Evolutionary conservation across 1,140 invertebrate species (phyloP), one percentile per base, ranked within the genome.

Genomic region (Mizuhopecten yessoensis): DNA sequence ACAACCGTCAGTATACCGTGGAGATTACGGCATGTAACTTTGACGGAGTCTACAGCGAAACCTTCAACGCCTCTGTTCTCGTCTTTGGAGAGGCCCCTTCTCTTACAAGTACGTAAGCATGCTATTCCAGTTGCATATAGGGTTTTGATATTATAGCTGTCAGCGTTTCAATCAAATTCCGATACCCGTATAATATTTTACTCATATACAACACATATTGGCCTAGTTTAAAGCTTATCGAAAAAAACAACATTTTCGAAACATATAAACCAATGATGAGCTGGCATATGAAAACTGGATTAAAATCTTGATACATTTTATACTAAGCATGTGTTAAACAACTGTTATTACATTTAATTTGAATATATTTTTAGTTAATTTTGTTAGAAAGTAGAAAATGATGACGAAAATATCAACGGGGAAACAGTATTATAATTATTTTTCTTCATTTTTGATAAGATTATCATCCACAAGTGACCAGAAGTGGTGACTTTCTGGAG

Each of bases 61-160:
- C 39, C 23, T 42, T 90, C 20, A 90, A 86, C 33, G 86, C 57
- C 15, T 86, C 75, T 42, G 86, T 90, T 86, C 34, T 42, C 33
- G 33, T 90, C 36, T 39, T 15, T 20, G 34, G 86, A 33, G 20
- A 86, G 11, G 86, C 57, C 11, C 57, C 57, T 29, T n/a, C n/a
- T 29, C 57, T 75, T 7, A 75, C 57, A 75, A n/a, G 57, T 75
- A 75, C 17, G 10, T 1, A 9, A 42, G 34, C 34, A 20, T 23
- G 29, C 34, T 87, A 15, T 87, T 29, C 86, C 20, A 23, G 34
- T 87, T 7, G 29, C 36, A n/a, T 87, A 29, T 13, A 87, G 23
- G 23, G 15, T 34, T 23, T 2, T 34, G 2, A 20, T 20, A 1
- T 17, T 23, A 34, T 20, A 87, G 20, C 23, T 29, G 17, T 15